phyloP scores from a whole-genome alignment of 1,140 invertebrate species.

The Sitobion miscanthi region DNA sequence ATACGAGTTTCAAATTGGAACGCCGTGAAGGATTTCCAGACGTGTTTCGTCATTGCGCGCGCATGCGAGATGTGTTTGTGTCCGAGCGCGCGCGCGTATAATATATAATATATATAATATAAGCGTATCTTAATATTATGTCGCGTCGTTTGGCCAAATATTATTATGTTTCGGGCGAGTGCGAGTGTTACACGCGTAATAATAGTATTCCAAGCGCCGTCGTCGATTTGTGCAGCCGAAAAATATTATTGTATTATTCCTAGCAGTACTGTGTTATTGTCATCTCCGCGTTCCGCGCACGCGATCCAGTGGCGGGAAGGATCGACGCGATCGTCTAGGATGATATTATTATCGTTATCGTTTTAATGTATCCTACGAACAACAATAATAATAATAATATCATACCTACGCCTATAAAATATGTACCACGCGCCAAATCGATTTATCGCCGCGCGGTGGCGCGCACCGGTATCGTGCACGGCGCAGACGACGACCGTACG shows the following conservation, averaged over 20 bases:
- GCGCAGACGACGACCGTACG: background rate
- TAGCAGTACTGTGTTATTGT: background rate
- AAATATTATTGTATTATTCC: too few relatives aligned
- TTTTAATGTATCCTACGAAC: too few relatives aligned
- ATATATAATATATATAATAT: background rate
- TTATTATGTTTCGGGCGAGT: background rate
- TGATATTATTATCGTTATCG: background rate
- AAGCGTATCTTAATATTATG: background rate
- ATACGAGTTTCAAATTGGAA: constrained; percentile 40
- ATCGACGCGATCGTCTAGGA: background rate
- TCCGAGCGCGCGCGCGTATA: background rate
- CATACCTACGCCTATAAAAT: background rate
- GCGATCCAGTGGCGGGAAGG: background rate
- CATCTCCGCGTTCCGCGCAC: background rate
- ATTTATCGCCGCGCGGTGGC: background rate
- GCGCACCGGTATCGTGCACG: background rate
- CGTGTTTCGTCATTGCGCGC: constrained; percentile 40
- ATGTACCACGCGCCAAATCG: background rate
- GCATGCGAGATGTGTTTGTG: background rate
- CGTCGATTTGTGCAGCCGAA: background rate
- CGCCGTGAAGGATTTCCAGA: constrained; percentile 47
- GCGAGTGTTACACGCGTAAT: background rate
- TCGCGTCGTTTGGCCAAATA: background rate
- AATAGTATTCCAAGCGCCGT: background rate
- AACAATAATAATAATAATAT: background rate